Conservation (phyloP, 2,888 invertebrate species). For the Colostygia pectinataria region DNA sequence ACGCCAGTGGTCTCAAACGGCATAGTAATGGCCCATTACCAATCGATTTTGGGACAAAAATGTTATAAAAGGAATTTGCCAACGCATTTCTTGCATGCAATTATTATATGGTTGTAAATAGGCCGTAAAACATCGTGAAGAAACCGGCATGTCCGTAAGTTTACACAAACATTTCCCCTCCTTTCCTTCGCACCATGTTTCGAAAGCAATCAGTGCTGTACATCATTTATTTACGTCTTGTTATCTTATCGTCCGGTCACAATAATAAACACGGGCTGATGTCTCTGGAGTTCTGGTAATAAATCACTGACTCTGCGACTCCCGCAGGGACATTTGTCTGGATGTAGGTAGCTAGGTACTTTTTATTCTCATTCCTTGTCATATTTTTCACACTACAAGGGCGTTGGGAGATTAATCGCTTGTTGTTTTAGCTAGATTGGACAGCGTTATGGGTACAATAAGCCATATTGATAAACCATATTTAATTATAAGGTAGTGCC, state of each 20-base stretch:
- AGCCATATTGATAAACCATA: too few species aligned
- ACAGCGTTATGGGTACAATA: background rate
- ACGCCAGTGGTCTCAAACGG: too few species aligned
- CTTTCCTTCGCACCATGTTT: conserved; percentile 1
- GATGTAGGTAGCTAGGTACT: too few species aligned
- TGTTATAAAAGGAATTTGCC: too few species aligned
- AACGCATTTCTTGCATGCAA: too few species aligned
- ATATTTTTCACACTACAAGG: conserved; percentile 28
- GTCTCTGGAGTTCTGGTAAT: conserved; percentile 41
- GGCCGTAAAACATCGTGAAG: too few species aligned
- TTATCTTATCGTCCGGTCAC: conserved; percentile 43
- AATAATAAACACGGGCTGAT: conserved; percentile 46
- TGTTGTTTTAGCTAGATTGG: conserved; percentile 21
- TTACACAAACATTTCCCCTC: background rate
- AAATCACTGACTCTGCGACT: conserved; percentile 42
- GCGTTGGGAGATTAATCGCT: conserved; percentile 28
- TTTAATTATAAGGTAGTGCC: too few species aligned
- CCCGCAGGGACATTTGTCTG: conserved; percentile 37
- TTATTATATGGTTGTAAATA: too few species aligned
- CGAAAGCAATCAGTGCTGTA: conserved; percentile 17
- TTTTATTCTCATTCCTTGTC: conserved; percentile 39
- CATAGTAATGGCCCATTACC: too few species aligned
- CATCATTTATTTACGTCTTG: conserved; percentile 41
- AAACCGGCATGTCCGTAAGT: too few species aligned
- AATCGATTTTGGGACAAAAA: too few species aligned